Evolutionary conservation across 2,797 vertebrate species (phyloP), one percentile per base, ranked within the genome.

Genomic region (Sternarchorhynchus goeldii): DNA sequence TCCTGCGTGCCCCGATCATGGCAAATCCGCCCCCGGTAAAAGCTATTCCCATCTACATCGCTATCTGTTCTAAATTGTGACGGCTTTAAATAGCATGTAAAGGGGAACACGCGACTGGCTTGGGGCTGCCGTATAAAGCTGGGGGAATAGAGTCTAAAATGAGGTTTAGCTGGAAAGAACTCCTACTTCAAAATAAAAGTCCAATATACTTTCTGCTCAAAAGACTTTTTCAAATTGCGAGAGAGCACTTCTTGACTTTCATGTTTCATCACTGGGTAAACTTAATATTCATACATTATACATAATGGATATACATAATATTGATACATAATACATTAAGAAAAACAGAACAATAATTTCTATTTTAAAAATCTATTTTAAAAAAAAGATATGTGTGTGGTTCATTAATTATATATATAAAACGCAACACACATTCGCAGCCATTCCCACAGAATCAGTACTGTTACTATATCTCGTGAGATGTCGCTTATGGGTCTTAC

Each of bases 71-170:
- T 17, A n/a, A 77, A 63, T 50, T 60, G 58, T 77, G 67, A 77
- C 58, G 55, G 58, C 62, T 77, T 77, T 70, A 71, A 70, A 70
- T 39, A 77, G 66, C 58, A 5, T 50, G 4, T 34, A 60, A 62
- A 67, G 41, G 50, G 66, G 66, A 68, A 45, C 17, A 34, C 41
- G 25, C 21, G 41, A 25, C 66, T 53, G 66, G 66, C 66, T 68
- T 21, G 12, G 29, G 66, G 66, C 66, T 53, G 50, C 41, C 21
- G 21, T 18, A 6, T 2, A 50, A 68, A 68, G 41, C 20, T 53
- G 41, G 66, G 75, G 67, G 76, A 71, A 77, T 71, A 77, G 50
- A 14, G 41, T 41, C 36, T 31, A 31, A 55, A 77, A 71, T 55
- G 58, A 77, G 59, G 31, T 62, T 77, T 53, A 31, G n/a, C 16